phyloP scores from a whole-genome alignment of 2,113 vertebrate species.

The Clarias macrocephalus region DNA sequence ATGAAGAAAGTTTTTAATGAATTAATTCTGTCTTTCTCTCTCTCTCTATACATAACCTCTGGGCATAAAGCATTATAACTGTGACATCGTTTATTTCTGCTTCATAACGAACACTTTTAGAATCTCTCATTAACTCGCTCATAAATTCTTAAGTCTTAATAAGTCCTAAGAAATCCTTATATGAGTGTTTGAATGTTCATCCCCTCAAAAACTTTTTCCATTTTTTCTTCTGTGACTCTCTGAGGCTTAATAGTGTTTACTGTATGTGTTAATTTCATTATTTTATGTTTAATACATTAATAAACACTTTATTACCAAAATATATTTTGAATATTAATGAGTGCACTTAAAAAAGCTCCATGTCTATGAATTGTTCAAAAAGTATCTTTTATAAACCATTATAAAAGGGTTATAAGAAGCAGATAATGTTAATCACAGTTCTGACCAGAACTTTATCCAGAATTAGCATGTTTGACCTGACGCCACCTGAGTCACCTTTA shows the following conservation, averaged over 20 bases:
- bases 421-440: not conserved
- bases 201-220: no score
- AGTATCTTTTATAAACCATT: not conserved
- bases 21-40: no score
- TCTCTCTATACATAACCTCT: not conserved
- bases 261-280: not conserved
- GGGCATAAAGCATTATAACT: not conserved
- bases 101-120: not conserved
- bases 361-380: not conserved
- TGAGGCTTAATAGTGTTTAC: not conserved
- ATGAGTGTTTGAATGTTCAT: not conserved
- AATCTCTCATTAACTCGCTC: not conserved
- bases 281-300: not conserved
- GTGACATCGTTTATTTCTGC: not conserved
- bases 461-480: not conserved
- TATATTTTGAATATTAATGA: not conserved
- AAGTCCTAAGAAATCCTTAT: not conserved
- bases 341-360: not conserved
- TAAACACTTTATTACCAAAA: not conserved
- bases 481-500: not conserved
- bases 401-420: not conserved
- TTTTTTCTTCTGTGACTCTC: not conserved
- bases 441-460: not conserved
- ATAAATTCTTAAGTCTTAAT: not conserved
- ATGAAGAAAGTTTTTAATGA: not conserved